Percentiles rank a stretch among this genome's conserved stretches.
phyloP scores from a whole-genome alignment of 2,113 vertebrate species.

The Anoplopoma fimbria region DNA sequence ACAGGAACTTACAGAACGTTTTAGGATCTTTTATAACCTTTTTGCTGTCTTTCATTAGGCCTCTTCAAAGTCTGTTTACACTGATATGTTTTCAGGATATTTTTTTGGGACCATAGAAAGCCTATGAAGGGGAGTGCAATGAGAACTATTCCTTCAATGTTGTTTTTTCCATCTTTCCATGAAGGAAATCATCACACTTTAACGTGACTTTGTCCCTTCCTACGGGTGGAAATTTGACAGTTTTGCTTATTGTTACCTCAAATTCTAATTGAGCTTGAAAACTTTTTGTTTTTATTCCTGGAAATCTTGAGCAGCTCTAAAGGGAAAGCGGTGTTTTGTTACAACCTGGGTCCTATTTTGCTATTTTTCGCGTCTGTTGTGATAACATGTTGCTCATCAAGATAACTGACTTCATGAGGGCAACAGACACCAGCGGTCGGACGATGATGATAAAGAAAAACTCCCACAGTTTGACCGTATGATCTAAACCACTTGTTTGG shows the following conservation, averaged over 20 bases:
- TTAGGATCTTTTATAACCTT: no score
- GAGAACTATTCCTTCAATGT: no score
- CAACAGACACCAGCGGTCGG: slow-evolving; percentile 2
- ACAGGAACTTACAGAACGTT: no score
- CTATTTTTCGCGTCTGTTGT: slow-evolving; percentile 36
- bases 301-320: not conserved
- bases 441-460: not conserved
- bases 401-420: slow-evolving; percentile 30
- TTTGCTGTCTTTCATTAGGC: no score
- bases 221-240: slow-evolving; percentile 23
- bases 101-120: no score
- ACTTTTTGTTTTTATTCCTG: slow-evolving; percentile 9
- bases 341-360: not conserved
- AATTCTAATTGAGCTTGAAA: no score
- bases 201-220: not conserved
- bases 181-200: not conserved
- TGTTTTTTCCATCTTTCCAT: not conserved
- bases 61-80: no score
- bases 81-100: no score
- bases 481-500: slow-evolving; percentile 5
- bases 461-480: not conserved
- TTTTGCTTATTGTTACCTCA: not conserved
- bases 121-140: no score
- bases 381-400: slow-evolving; percentile 20
- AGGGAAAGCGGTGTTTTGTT: not conserved